These are phyloP conservation scores for Coptodon bakossiorum DNA, from an alignment of 2,113 vertebrate species.

Conservation along the genomic window DNA sequence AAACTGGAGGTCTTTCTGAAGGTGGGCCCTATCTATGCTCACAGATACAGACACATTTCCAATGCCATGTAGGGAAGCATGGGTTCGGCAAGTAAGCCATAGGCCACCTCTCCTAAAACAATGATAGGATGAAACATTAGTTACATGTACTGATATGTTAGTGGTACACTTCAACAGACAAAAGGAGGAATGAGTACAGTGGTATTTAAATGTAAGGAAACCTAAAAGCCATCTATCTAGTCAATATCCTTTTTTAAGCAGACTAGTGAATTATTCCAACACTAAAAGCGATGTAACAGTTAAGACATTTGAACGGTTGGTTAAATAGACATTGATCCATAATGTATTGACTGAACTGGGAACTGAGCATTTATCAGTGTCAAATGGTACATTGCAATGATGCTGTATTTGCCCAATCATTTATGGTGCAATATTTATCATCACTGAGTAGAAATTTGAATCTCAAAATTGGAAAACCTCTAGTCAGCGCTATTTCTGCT, in stretches of 20 bases:
- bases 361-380: neutral
- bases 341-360: neutral
- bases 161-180: neutral
- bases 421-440: neutral
- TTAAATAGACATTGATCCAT: neutral
- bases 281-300: neutral
- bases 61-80: conserved; percentile 77
- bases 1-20: conserved; percentile 86
- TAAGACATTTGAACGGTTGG: neutral
- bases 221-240: neutral
- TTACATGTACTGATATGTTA: neutral
- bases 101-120: conserved; percentile 80
- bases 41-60: conserved; percentile 87
- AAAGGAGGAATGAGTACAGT: neutral
- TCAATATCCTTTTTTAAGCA: neutral
- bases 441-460: neutral
- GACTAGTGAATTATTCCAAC: neutral
- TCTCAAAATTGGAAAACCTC: neutral
- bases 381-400: neutral
- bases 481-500: neutral
- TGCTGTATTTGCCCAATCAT: neutral
- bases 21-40: conserved; percentile 88
- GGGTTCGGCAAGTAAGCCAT: conserved; percentile 88
- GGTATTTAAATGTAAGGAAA: neutral
- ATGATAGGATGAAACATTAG: neutral